Conservation (phyloP, 2,113 vertebrate species). For the Sinocyclocheilus rhinocerous region DNA sequence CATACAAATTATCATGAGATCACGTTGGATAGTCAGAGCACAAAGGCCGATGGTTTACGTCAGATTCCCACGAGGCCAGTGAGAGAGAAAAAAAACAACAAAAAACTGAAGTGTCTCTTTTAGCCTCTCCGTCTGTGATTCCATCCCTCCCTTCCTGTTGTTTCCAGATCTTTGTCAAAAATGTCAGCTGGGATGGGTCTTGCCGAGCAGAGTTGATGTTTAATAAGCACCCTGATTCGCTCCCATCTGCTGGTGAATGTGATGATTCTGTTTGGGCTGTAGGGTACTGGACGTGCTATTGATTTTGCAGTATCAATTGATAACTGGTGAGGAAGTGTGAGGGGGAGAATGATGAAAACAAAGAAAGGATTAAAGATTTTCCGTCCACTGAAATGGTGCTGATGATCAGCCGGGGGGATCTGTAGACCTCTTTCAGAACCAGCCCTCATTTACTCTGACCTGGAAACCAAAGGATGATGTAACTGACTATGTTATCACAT, state of each 20-base stretch:
- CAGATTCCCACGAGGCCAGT: not conserved
- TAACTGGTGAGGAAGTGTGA: constrained; percentile 38
- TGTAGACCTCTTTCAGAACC: not conserved
- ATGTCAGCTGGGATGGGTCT: constrained; percentile 7
- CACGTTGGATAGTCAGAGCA: not conserved
- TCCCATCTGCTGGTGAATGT: constrained; percentile 39
- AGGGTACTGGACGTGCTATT: constrained; percentile 43
- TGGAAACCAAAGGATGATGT: not conserved
- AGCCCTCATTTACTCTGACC: constrained; percentile 24
- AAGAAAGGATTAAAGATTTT: constrained; percentile 55
- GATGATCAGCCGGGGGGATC: constrained; percentile 1
- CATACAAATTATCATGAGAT: too few species aligned
- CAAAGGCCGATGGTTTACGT: not conserved
- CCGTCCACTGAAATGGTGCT: constrained; percentile 2
- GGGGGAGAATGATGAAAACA: constrained; percentile 40
- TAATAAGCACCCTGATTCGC: constrained; percentile 48
- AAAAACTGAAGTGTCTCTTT: not conserved
- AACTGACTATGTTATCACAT: not conserved
- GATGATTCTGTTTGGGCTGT: constrained; percentile 52
- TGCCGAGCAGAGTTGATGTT: constrained; percentile 35
- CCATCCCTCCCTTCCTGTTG: not conserved
- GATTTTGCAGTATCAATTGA: constrained; percentile 48
- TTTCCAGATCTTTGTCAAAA: constrained; percentile 23
- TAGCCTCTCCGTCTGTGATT: not conserved
- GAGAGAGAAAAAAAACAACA: not conserved